Evolutionary conservation across 1,140 invertebrate species (phyloP).

Genomic region (Nephila pilipes): DNA sequence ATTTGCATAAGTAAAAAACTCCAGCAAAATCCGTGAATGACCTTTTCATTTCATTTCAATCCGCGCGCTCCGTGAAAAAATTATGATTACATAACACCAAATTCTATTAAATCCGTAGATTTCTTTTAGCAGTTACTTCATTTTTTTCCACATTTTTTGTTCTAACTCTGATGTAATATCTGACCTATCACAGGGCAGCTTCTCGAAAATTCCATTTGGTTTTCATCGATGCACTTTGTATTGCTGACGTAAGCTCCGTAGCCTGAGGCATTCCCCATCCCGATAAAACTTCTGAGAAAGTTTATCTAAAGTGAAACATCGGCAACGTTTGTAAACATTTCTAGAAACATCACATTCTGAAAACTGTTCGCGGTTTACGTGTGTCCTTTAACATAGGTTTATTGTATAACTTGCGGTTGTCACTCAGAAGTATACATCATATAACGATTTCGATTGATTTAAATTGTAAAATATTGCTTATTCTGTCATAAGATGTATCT

Average conservation of each 20-base stretch:
- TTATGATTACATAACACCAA: too few species aligned
- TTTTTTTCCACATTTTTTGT: not conserved
- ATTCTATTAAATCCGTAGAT: not conserved
- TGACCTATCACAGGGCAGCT: not conserved
- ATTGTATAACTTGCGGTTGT: not conserved
- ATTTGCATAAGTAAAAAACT: too few species aligned
- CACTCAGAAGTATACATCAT: too few species aligned
- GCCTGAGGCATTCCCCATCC: not conserved
- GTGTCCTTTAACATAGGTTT: not conserved
- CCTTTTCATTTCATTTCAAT: too few species aligned
- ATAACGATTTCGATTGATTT: too few species aligned
- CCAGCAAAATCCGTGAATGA: too few species aligned
- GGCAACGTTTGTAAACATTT: constrained; percentile 1
- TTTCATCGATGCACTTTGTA: not conserved
- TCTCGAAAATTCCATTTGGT: not conserved
- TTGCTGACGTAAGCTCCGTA: constrained; percentile 4
- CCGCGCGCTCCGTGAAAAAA: too few species aligned
- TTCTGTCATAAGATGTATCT: too few species aligned
- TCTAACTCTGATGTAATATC: not conserved
- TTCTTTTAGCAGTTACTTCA: not conserved
- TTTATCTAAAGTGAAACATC: constrained; percentile 37
- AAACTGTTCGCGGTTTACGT: not conserved
- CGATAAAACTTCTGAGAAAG: constrained; percentile 14
- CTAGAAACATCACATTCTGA: not conserved
- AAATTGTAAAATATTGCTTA: too few species aligned